Conservation (phyloP, 2,113 vertebrate genomes). For the Odontesthes bonariensis region DNA sequence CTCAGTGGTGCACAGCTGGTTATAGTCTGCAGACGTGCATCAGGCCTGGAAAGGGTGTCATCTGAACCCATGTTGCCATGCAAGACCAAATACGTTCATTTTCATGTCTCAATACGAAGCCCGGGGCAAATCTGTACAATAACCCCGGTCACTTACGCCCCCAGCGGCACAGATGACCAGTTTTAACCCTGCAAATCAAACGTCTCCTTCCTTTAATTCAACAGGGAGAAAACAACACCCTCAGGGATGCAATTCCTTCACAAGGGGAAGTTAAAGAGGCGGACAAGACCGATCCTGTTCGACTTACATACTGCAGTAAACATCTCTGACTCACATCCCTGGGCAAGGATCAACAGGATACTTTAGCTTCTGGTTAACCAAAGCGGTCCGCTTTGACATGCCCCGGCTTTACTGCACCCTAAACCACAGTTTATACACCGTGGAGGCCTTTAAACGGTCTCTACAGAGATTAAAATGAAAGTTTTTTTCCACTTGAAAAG, state of each 20-base stretch:
- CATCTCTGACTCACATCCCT: conserved; percentile 16
- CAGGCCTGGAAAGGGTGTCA: conserved; percentile 17
- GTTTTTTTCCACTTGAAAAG: too few relatives aligned
- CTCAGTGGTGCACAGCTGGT: conserved; percentile 40
- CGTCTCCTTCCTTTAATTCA: not conserved
- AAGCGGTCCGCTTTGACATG: conserved; percentile 13
- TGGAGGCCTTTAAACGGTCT: too few relatives aligned
- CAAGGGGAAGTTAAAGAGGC: conserved; percentile 46
- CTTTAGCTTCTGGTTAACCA: conserved; percentile 58
- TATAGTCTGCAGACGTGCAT: conserved; percentile 20
- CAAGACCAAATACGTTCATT: conserved; percentile 18
- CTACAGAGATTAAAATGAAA: too few relatives aligned
- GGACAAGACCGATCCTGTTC: conserved; percentile 56
- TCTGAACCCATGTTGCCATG: not conserved
- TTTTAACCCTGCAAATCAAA: conserved; percentile 15
- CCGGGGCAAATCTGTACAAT: too few relatives aligned
- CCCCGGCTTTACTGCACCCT: not conserved
- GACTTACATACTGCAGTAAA: conserved; percentile 4
- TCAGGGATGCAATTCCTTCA: conserved; percentile 40
- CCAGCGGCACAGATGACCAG: conserved; percentile 4
- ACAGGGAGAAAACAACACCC: conserved; percentile 23
- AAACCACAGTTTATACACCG: conserved; percentile 52
- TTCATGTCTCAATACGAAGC: not conserved
- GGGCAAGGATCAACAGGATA: conserved; percentile 42
- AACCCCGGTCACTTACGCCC: not conserved